phyloP scores from a whole-genome alignment of 2,113 vertebrate genomes.

The Sardina pilchardus region DNA sequence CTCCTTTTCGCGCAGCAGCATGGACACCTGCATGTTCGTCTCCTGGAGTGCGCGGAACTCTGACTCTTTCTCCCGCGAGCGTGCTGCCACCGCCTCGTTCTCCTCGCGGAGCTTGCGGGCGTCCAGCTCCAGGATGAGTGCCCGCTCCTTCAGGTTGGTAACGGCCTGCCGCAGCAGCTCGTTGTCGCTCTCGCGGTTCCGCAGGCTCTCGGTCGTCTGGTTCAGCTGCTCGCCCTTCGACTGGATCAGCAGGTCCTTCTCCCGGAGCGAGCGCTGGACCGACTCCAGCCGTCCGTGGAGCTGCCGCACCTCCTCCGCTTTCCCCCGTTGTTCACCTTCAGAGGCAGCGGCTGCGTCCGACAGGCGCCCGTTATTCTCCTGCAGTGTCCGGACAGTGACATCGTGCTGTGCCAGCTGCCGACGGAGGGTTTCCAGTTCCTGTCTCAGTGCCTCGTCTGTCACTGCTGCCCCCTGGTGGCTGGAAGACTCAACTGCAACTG shows the following conservation, averaged over 20 bases:
- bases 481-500: slow-evolving; percentile 37
- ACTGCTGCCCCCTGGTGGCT: slow-evolving; percentile 17
- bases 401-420: slow-evolving; percentile 80
- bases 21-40: slow-evolving; percentile 94
- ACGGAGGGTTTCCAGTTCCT: slow-evolving; percentile 72
- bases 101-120: slow-evolving; percentile 86
- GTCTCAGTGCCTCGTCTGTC: slow-evolving; percentile 57
- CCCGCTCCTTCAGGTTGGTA: slow-evolving; percentile 93
- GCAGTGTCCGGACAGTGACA: slow-evolving; percentile 80
- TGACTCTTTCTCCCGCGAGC: slow-evolving; percentile 83
- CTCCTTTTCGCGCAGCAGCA: slow-evolving; percentile 92
- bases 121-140: slow-evolving; percentile 88
- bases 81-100: slow-evolving; percentile 82
- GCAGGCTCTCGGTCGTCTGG: slow-evolving; percentile 81
- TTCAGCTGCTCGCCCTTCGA: slow-evolving; percentile 87
- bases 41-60: slow-evolving; percentile 94
- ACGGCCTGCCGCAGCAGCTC: slow-evolving; percentile 94
- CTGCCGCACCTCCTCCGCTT: slow-evolving; percentile 77
- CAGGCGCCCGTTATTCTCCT: slow-evolving; percentile 89
- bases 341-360: slow-evolving; percentile 81
- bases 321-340: slow-evolving; percentile 76
- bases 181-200: slow-evolving; percentile 90
- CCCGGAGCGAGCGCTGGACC: slow-evolving; percentile 85
- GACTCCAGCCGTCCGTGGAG: slow-evolving; percentile 78
- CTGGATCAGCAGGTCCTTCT: slow-evolving; percentile 96